Evolutionary conservation across 2,113 vertebrate species (phyloP), one percentile per base, ranked within the genome.

Genomic region (Ceyx melanurus): DNA sequence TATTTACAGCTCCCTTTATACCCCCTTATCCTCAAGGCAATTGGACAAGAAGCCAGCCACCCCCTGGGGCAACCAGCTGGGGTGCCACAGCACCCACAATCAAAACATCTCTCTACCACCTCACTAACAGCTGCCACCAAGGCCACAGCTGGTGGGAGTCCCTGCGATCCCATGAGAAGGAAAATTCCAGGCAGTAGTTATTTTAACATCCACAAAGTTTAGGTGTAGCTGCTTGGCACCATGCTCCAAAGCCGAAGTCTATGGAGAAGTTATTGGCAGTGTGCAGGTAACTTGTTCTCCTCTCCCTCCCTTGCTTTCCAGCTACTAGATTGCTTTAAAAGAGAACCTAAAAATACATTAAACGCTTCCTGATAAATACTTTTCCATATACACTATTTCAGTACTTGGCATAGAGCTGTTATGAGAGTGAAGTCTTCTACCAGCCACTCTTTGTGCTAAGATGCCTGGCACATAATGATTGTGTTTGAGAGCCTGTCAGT

Each of bases 341-440:
- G 37, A 92, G 51, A 91, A 80, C 46, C 43, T 94, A 87, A 95
- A 94, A 93, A 82, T 73, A 92, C 43, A 91, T 60, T n/a, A 92
- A 40, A 82, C 88, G 23, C 46, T 89, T 89, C 84, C 84, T 75
- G 71, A 89, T 92, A 88, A 94, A 93, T 95, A 82, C 82, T 93
- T 90, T 94, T 94, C 84, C 84, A 74, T 1, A 19, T 87, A 74
- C 20, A 15, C 28, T 19, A 17, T 76, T 92, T 82, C 74, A 85
- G 67, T 80, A 51, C 64, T 82, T 93, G 81, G 78, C 64, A 37
- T 23, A 60, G 45, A 17, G 62, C 62, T 90, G 46, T 67, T 60
- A 33, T 3, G 37, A 82, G 67, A 66, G 33, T 61, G 45, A 87
- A 93, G 85, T 22, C 17, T 83, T 94, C 65, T 86, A 89, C 51